These are phyloP conservation scores for Aplodontia rufa DNA, from an alignment of 2,113 vertebrate species.

Conservation along the genomic window DNA sequence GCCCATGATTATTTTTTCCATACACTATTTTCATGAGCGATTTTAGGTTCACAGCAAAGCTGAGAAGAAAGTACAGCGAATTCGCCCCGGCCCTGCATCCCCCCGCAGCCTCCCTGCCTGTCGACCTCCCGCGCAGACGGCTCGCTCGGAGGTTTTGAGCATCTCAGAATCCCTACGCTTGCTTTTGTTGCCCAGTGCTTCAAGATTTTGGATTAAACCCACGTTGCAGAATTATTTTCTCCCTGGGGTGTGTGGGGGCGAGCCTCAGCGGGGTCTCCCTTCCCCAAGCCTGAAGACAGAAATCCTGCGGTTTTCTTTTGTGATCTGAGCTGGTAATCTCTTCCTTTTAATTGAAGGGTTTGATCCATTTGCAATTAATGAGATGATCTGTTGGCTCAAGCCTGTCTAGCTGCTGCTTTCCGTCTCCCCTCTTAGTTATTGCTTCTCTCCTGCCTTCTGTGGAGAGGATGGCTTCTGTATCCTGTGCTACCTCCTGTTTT, in stretches of 20 bases:
- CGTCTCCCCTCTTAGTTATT: background rate
- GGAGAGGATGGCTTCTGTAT: background rate
- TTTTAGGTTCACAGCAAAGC: background rate
- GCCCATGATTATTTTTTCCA: background rate
- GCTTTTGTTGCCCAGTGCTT: background rate
- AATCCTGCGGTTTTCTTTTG: background rate
- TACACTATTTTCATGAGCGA: background rate
- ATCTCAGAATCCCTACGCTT: background rate
- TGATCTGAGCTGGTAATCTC: background rate
- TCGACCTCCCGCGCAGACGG: rapidly evolving
- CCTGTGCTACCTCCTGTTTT: background rate
- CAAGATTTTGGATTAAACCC: background rate
- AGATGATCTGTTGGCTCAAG: too few relatives aligned
- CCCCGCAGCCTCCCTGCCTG: rapidly evolving
- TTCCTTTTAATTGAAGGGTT: background rate
- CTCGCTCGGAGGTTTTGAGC: background rate
- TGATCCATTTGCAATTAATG: background rate
- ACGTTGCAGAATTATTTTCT: background rate
- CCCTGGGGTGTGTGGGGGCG: rapidly evolving
- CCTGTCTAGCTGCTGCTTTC: background rate
- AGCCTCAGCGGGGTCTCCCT: background rate
- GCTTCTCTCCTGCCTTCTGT: background rate
- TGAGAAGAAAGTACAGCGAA: background rate
- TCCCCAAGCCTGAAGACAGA: background rate
- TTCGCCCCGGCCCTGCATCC: rapidly evolving